Conservation (phyloP, 2,888 invertebrate species). For the Gibbula magus region DNA sequence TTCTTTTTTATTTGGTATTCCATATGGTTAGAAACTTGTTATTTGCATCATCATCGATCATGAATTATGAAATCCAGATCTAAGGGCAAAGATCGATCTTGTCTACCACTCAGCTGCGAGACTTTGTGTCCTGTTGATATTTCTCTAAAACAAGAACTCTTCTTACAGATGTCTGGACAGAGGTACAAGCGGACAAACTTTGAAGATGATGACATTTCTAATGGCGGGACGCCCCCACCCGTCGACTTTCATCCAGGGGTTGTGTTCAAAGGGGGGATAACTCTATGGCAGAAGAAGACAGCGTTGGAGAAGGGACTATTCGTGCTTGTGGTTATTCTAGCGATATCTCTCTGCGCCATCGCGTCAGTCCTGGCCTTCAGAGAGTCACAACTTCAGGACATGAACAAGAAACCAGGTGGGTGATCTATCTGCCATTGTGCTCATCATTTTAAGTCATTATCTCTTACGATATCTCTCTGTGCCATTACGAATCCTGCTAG, state of each 20-base stretch:
- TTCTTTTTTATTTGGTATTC: too few species aligned
- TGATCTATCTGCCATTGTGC: background rate
- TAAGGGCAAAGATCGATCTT: too few species aligned
- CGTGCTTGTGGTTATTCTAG: conserved; percentile 50
- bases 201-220: conserved; percentile 73
- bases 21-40: too few species aligned
- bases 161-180: conserved; percentile 72
- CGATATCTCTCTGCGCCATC: conserved; percentile 58
- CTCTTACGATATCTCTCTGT: background rate
- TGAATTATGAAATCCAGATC: too few species aligned
- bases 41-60: too few species aligned
- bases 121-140: background rate
- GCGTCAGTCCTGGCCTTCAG: conserved; percentile 56
- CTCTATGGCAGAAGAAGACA: conserved; percentile 65
- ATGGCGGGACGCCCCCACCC: conserved; percentile 67
- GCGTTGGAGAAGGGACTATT: conserved; percentile 62
- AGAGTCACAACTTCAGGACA: conserved; percentile 37
- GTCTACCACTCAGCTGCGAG: background rate
- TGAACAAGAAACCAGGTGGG: conserved; percentile 25
- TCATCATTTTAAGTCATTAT: background rate
- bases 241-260: conserved; percentile 64
- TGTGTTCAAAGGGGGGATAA: conserved; percentile 65
- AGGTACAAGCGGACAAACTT: conserved; percentile 74
- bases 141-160: background rate
- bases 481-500: background rate